These are phyloP conservation scores for Drosophila villosipedis DNA, from an alignment of 2,888 invertebrate species.

Conservation along the genomic window DNA sequence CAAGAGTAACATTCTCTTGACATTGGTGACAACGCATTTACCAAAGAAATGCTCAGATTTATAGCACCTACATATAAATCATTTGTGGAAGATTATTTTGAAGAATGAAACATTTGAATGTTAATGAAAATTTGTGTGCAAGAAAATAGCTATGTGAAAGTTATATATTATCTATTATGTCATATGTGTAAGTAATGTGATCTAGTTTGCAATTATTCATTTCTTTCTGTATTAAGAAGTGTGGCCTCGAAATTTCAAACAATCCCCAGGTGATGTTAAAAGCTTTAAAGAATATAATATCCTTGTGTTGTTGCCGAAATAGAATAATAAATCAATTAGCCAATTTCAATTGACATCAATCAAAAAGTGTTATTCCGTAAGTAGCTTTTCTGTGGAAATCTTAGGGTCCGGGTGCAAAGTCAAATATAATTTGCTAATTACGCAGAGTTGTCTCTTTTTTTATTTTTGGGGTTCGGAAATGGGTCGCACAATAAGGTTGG, in stretches of 20 bases:
- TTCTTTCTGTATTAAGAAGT: background rate
- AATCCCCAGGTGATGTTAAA: background rate
- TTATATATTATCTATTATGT: background rate
- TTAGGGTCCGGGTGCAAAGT: slow-evolving; percentile 18
- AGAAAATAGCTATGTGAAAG: background rate
- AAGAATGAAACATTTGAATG: slow-evolving; percentile 22
- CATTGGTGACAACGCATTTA: slow-evolving; percentile 43
- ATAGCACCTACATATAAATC: slow-evolving; percentile 41
- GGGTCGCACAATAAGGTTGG: slow-evolving; percentile 39
- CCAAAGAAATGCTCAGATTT: slow-evolving; percentile 6
- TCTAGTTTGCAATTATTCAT: background rate
- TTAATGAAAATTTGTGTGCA: background rate
- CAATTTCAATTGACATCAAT: slow-evolving; percentile 27
- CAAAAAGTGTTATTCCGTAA: slow-evolving; percentile 12
- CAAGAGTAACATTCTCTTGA: slow-evolving; percentile 27
- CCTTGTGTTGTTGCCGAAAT: background rate
- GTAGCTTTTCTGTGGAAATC: slow-evolving; percentile 30
- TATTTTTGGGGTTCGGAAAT: slow-evolving; percentile 43
- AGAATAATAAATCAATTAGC: background rate
- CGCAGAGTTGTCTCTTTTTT: slow-evolving; percentile 16
- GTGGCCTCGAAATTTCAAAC: background rate
- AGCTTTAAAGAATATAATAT: background rate
- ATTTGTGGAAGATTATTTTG: slow-evolving; percentile 29
- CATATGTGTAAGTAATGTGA: background rate
- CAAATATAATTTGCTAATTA: slow-evolving; percentile 61